Evolutionary conservation across 2,888 invertebrate species (phyloP).

Genomic region (Stenodera caucasica): DNA sequence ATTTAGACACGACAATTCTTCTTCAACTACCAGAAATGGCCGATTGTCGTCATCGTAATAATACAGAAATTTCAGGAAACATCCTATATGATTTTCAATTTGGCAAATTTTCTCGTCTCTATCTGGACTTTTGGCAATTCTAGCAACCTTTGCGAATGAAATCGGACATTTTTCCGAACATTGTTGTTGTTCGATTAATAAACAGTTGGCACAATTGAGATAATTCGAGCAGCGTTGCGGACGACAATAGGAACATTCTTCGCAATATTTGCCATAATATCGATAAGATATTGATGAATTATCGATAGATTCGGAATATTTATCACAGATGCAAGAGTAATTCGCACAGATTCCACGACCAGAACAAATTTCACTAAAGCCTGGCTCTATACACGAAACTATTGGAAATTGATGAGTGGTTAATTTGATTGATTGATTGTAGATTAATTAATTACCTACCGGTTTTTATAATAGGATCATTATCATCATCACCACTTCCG

Average conservation of each 20-base stretch:
- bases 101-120: conserved; percentile 49
- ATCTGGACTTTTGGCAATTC: conserved; percentile 16
- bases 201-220: conserved; percentile 14
- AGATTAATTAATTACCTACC: not conserved
- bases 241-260: conserved; percentile 69
- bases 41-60: conserved; percentile 45
- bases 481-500: not conserved
- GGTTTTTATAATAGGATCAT: no score
- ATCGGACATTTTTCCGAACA: conserved; percentile 6
- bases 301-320: not conserved
- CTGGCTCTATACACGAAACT: conserved; percentile 14
- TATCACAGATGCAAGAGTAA: not conserved
- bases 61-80: conserved; percentile 54
- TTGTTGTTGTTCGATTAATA: not conserved
- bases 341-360: conserved; percentile 11
- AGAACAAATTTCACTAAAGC: conserved; percentile 12
- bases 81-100: conserved; percentile 49
- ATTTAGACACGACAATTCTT: not conserved
- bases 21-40: not conserved
- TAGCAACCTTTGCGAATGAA: not conserved
- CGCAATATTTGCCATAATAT: conserved; percentile 64
- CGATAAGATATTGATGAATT: not conserved
- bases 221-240: conserved; percentile 52
- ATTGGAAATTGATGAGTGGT: no score
- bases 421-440: no score